phyloP scores from a whole-genome alignment of 2,113 vertebrate genomes.

The Gallinago jamesoni region DNA sequence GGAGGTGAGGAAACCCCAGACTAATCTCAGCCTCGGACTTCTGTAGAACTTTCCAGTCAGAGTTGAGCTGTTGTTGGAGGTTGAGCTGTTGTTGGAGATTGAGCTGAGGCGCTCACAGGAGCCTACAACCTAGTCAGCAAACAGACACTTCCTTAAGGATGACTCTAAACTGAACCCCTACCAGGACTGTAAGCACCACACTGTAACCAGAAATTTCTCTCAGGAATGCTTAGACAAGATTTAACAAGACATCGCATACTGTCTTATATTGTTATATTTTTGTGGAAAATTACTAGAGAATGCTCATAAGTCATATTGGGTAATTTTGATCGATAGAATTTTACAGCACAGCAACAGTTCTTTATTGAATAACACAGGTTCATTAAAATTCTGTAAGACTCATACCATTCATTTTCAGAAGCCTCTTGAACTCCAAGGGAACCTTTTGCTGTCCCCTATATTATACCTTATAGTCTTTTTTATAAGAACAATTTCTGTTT shows the following conservation, averaged over 20 bases:
- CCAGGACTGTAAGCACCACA: background rate
- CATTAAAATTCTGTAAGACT: background rate
- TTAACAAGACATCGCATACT: background rate
- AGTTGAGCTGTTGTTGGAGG: background rate
- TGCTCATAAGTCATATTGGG: background rate
- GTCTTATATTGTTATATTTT: background rate
- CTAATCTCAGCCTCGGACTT: background rate
- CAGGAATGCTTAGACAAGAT: background rate
- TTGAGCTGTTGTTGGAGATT: rapidly evolving
- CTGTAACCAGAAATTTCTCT: background rate
- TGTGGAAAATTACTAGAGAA: background rate
- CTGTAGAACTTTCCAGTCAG: background rate
- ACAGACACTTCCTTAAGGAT: background rate
- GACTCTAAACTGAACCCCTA: background rate
- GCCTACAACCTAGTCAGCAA: background rate
- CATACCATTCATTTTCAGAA: background rate
- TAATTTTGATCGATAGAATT: background rate
- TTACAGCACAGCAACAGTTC: background rate
- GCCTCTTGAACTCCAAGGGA: background rate
- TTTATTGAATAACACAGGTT: background rate
- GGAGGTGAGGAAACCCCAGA: background rate
- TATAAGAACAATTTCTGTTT: background rate
- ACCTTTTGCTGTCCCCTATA: background rate
- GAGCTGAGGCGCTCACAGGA: background rate
- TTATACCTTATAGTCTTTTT: background rate